These are phyloP conservation scores for Anoplius nigerrimus DNA, from an alignment of 2,888 invertebrate genomes.

Conservation along the genomic window DNA sequence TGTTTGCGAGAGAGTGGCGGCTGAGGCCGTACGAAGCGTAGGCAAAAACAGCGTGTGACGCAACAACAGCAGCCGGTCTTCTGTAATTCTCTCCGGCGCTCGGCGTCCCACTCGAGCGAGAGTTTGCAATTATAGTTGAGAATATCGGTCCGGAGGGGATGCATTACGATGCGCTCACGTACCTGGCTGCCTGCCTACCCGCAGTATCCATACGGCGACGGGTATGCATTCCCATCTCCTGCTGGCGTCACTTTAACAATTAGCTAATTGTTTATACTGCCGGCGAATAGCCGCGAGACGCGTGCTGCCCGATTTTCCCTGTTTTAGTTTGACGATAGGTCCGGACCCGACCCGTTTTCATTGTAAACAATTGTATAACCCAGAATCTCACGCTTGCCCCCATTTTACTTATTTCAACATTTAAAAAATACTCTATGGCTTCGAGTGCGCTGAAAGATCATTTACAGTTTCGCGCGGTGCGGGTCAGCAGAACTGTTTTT, in stretches of 20 bases:
- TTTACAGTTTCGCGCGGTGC: too few species aligned
- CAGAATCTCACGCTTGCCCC: too few species aligned
- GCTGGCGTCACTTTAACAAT: conserved; percentile 59
- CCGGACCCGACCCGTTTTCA: too few species aligned
- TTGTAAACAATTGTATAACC: too few species aligned
- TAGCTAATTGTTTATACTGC: conserved; percentile 62
- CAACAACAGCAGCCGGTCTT: conserved; percentile 35
- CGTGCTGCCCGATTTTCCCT: too few species aligned
- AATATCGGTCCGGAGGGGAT: conserved; percentile 48
- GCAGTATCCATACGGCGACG: conserved; percentile 2
- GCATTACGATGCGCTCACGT: conserved; percentile 15
- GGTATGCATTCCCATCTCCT: neutral
- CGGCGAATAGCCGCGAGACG: conserved; percentile 37
- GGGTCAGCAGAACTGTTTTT: too few species aligned
- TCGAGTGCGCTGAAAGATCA: too few species aligned
- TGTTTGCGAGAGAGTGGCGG: too few species aligned
- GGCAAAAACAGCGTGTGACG: conserved; percentile 56
- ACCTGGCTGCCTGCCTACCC: conserved; percentile 33
- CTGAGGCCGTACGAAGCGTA: conserved; percentile 2
- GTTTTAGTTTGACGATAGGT: too few species aligned
- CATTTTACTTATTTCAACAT: too few species aligned
- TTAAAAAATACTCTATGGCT: too few species aligned
- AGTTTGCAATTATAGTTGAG: conserved; percentile 35
- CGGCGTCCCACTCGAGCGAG: conserved; percentile 41
- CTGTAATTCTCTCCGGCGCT: conserved; percentile 44